Evolutionary conservation across 2,888 invertebrate genomes (phyloP), one percentile per base, ranked within the genome.

Genomic region (Crocallis elinguaria): DNA sequence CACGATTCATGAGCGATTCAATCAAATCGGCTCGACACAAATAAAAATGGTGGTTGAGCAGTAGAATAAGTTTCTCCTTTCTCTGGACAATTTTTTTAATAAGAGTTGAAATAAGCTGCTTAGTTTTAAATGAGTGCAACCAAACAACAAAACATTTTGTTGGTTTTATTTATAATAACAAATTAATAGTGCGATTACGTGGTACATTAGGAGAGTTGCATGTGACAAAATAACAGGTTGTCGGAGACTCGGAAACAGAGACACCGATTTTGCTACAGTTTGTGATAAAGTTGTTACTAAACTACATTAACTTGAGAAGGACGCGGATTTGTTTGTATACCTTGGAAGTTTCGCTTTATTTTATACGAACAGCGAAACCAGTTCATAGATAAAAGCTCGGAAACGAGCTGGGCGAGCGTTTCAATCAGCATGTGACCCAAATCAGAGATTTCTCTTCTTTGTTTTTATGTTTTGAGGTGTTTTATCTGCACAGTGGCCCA

Each of bases 181-280:
- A 71, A 63, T 60, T 67, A 67, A 66, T 76, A 77, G 78, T 84
- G 81, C 81, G 73, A 73, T 79, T 79, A 75, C 76, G 77, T 81
- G 80, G 84, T 87, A 85, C 79, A 69, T 74, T 72, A 67, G 63
- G 76, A 84, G 79, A 84, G 81, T 81, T 82, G 79, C 85, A 78
- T 86, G 86, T 87, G 84, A 83, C 85, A 87, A 88, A n/a, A 89
- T 90, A 89, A 90, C 90, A 90, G 91, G 90, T 91, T 90, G 91
- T 89, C 82, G 86, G 75, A 89, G 82, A 85, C 56, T 64, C 58
- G 30, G 62, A 64, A 64, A 57, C 52, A 57, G 59, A 59, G 59
- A 59, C 76, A 88, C 88, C 89, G 88, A 90, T 88, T 84, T 86
- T 82, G 77, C 79, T 86, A 68, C 71, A 81, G 78, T 83, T 84